phyloP scores from a whole-genome alignment of 1,140 invertebrate genomes.

The Drosophila repletoides region DNA sequence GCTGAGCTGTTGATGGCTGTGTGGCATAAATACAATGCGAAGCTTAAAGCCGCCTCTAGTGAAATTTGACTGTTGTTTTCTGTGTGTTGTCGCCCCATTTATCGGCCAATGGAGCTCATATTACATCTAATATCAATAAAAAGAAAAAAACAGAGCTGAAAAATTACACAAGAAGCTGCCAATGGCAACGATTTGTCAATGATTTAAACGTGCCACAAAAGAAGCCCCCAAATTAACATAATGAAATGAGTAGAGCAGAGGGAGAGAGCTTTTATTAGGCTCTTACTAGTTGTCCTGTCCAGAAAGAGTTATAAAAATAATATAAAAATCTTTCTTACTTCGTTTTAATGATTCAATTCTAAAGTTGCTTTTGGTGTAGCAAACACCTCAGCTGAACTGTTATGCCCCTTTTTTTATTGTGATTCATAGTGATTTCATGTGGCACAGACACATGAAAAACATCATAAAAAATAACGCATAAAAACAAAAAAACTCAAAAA shows the following conservation, averaged over 20 bases:
- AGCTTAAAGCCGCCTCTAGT: slow-evolving; percentile 20
- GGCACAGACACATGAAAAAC: not conserved
- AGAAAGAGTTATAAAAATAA: too few species aligned
- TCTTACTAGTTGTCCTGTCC: too few species aligned
- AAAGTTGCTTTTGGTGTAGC: too few species aligned
- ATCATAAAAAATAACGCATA: slow-evolving; percentile 25
- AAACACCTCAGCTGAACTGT: too few species aligned
- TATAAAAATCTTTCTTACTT: too few species aligned
- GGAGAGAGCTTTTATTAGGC: too few species aligned
- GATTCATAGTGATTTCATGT: too few species aligned
- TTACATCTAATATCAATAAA: slow-evolving; percentile 23
- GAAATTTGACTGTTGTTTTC: slow-evolving; percentile 20
- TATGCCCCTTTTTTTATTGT: too few species aligned
- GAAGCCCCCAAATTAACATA: too few species aligned
- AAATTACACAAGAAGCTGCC: slow-evolving; percentile 48
- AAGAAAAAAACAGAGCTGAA: not conserved
- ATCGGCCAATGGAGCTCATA: slow-evolving; percentile 26
- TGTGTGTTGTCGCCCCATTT: slow-evolving; percentile 33
- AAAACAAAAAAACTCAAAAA: slow-evolving; percentile 10
- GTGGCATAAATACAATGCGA: slow-evolving; percentile 24
- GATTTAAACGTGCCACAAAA: too few species aligned
- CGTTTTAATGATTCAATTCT: too few species aligned
- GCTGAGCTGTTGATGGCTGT: slow-evolving; percentile 50
- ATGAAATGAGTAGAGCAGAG: too few species aligned
- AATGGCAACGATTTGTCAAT: slow-evolving; percentile 56